Base-by-base conservation (phyloP, 2,113 vertebrate species). In the Pipra filicauda region DNA sequence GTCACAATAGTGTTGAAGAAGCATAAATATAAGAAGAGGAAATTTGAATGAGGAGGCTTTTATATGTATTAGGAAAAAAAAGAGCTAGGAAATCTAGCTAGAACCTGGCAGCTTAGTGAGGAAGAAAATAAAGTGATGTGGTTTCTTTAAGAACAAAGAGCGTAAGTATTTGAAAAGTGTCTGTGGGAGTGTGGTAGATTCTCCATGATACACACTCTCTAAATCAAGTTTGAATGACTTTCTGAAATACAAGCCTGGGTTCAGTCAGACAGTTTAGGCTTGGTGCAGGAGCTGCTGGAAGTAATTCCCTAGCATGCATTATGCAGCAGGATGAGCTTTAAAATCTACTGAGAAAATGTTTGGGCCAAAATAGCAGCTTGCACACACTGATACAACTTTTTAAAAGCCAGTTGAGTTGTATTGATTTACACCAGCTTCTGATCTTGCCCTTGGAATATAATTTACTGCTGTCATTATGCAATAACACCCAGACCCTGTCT, bases 371-470 rank as follows among this genome's bases (percentile, higher is more conserved):
- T 65, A 83, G 66, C 54, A 90, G 75, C 82, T 96, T 85, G 64
- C 58, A 90, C 67, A 74, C 75, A 46, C 78, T 52, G 91, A 85
- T 93, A 86, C 44, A 94, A 93, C 91, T 95, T 95, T 95, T 89
- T 79, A 88, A 94, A 95, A 90, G 88, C 88, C 75, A 33, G 90
- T 91, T 85, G 88, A 92, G 71, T 90, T 92, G 71, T 94, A 95
- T 93, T 94, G 95, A 96, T 95, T 97, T 97, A 95, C 85, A 94
- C 88, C 78, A 83, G 91, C 95, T 92, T 95, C 91, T 93, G 95
- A 92, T 95, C 88, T 94, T 94, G 95, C 79, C 92, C 75, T 97
- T 94, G 94, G 92, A 95, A 96, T 92, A 96, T 96, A 97, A 95
- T 97, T 97, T 96, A 94, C 88, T 96, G 91, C 88, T 93, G 92